phyloP scores from a whole-genome alignment of 2,797 vertebrate species.

The Carapus acus region DNA sequence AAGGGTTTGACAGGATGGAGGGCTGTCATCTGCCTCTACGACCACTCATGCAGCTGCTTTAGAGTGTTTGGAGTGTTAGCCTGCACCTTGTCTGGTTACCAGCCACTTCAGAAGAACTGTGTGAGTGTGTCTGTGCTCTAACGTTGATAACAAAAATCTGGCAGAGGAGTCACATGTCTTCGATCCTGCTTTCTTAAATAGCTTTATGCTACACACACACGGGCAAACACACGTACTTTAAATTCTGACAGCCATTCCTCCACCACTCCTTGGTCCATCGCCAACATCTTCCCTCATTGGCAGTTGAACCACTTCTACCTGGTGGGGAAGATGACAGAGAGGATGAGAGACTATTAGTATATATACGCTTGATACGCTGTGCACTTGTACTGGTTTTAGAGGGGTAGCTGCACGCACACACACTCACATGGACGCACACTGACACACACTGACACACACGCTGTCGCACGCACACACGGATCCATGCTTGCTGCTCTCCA shows the following conservation, averaged over 20 bases:
- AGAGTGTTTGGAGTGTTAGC: slow-evolving; percentile 26
- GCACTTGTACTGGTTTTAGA: slow-evolving; percentile 7
- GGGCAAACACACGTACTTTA: slow-evolving; percentile 78
- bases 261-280: slow-evolving; percentile 92
- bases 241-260: slow-evolving; percentile 98
- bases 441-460: neutral
- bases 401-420: neutral
- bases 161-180: slow-evolving; percentile 10
- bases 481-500: slow-evolving; percentile 8
- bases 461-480: slow-evolving; percentile 4
- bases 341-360: neutral
- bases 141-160: slow-evolving; percentile 7
- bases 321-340: slow-evolving; percentile 31
- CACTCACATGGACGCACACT: neutral
- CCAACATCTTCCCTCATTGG: slow-evolving; percentile 95
- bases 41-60: slow-evolving; percentile 18
- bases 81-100: slow-evolving; percentile 1
- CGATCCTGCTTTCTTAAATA: slow-evolving; percentile 1
- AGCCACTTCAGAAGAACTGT: slow-evolving; percentile 24
- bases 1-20: slow-evolving; percentile 12
- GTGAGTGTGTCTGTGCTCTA: slow-evolving; percentile 15
- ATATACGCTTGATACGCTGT: too few species aligned
- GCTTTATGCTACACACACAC: neutral
- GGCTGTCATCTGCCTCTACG: slow-evolving; percentile 9
- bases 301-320: slow-evolving; percentile 75